phyloP scores from a whole-genome alignment of 2,888 invertebrate species.

The Agrotis segetum region DNA sequence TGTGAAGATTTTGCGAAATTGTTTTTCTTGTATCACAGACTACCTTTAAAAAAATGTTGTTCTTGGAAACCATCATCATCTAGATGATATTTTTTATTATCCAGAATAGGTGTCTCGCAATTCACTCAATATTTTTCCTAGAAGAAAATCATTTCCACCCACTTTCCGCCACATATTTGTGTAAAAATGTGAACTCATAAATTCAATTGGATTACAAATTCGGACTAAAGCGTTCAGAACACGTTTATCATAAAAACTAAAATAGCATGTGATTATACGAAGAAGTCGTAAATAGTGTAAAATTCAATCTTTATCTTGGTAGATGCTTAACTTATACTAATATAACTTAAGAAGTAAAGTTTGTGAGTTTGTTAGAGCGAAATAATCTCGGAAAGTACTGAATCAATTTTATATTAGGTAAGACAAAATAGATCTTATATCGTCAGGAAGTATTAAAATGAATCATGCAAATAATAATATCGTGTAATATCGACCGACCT shows the following conservation, averaged over 20 bases:
- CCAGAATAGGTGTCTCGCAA: not conserved
- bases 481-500: slow-evolving; percentile 25
- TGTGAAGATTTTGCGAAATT: too few relatives aligned
- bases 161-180: not conserved
- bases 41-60: too few relatives aligned
- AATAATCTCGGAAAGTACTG: too few relatives aligned
- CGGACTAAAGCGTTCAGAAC: not conserved
- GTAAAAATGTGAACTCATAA: slow-evolving; percentile 19
- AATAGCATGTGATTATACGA: not conserved
- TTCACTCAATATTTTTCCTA: not conserved
- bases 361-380: too few relatives aligned
- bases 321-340: too few relatives aligned
- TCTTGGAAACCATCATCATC: too few relatives aligned
- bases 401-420: too few relatives aligned
- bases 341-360: too few relatives aligned
- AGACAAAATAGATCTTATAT: slow-evolving; percentile 5
- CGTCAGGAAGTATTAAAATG: slow-evolving; percentile 28
- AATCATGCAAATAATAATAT: slow-evolving; percentile 22
- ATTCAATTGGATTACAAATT: slow-evolving; percentile 14
- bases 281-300: not conserved
- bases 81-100: too few relatives aligned
- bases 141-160: not conserved
- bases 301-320: not conserved
- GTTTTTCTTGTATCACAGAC: too few relatives aligned
- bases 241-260: not conserved